Base-by-base conservation (phyloP, 2,888 invertebrate genomes). In the Cistogaster globosa region DNA sequence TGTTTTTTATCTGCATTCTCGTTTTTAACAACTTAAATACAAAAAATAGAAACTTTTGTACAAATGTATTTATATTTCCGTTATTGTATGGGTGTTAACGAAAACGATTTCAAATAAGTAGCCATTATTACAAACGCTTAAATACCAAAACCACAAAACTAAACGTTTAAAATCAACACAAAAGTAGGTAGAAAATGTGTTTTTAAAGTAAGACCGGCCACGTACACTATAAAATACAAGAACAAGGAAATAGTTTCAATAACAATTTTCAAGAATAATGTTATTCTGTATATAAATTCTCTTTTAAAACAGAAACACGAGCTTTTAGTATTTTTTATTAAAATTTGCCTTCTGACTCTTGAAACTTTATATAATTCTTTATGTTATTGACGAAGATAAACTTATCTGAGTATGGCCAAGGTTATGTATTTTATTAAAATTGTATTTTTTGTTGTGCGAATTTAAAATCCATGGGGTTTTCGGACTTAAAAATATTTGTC, bases 41-140 rank as follows among this genome's bases (percentile, higher is more conserved):
- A 22, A 16, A 4, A 74, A 12, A 1, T 22, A 36, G 14, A 62
- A 18, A 67, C 42, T 38, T 16, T 67, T 69, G 12, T 71, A 11
- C 2, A 38, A 18, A 65, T 58, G 5, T 51, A 22, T 62, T 76
- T 72, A 12, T 57, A 48, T 55, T 67, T 74, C 55, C 58, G 63
- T 63, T 68, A 68, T 62, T 74, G 80, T 69, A 36, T 63, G 81
- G 62, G 60, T 84, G 77, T 68, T 38, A 72, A 63, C 67, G 42
- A 77, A 77, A 48, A 51, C 74, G 55, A 74, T 60, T 72, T 63
- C 36, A 68, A 63, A 79, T 79, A 84, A 77, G 68, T 68, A 57
- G 68, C 74, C 77, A 81, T 84, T 84, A 84, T 81, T 72, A 63
- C 72, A 74, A 84, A 81, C 74, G 75, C 63, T 75, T 75, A 58